Evolutionary conservation across 2,113 vertebrate genomes (phyloP), one percentile per base, ranked within the genome.

Genomic region (Miniopterus natalensis): DNA sequence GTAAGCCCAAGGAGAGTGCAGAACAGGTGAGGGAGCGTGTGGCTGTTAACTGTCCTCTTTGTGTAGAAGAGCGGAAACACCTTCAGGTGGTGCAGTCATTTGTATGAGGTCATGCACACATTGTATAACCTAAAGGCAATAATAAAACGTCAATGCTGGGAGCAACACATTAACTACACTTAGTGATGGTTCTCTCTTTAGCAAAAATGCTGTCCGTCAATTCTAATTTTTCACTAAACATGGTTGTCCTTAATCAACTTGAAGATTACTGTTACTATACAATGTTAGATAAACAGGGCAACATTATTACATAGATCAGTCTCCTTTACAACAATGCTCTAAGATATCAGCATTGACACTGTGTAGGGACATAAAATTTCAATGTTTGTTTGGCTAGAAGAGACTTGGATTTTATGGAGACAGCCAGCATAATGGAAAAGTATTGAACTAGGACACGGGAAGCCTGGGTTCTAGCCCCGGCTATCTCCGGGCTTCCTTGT

Each of bases 1-100:
- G 99, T 98, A 99, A 99, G 98, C 99, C 99, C 97, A 99, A 99
- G 98, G 99, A 99, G 98, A 99, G 98, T 90, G 97, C 99, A 89
- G 99, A 99, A 92, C 99, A 99, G 98, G 99, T 99, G 90, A 96
- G 97, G 92, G 36, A 90, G 13, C 42, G 36, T 86, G 96, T 73
- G 31, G 4, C 42, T 65, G 83, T 42, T 42, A 66, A 45, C 84
- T 90, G 12, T 85, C 40, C 6, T 88, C n/a, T 86, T 92, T 95
- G 55, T 81, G 68, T 61, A 84, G 53, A 63, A 91, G 13, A 85
- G 42, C 80, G 61, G 1, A 84, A 40, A 3, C 23, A 51, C 18
- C 49, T 51, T 92, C 25, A 83, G 7, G 51, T 86, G 42, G 14
- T 74, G 7, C 1, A 79, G 1, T 94, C 49, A 65, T 95, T 92